Conservation (phyloP, 2,797 vertebrate species). For the Sternarchorhynchus goeldii region DNA sequence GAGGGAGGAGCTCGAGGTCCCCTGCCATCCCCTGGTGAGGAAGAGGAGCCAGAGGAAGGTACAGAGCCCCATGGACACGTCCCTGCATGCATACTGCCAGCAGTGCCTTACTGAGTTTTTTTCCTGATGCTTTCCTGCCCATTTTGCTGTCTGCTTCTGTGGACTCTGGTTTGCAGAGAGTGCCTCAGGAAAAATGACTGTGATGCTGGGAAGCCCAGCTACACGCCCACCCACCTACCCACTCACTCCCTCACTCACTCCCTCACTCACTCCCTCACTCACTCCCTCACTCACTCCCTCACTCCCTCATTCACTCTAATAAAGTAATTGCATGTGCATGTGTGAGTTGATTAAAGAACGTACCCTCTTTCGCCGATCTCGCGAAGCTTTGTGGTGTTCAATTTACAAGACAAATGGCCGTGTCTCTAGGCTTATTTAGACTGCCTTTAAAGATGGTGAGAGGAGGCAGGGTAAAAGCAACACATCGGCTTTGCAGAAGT, state of each 20-base stretch:
- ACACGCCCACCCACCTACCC: not conserved
- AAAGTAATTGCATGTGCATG: constrained; percentile 31
- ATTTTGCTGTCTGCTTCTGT: constrained; percentile 4
- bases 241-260: too few relatives aligned
- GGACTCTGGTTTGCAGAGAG: constrained; percentile 4
- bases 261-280: not conserved
- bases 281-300: constrained; percentile 1
- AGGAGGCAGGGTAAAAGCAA: constrained; percentile 12
- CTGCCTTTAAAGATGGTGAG: constrained; percentile 32
- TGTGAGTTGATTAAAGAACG: constrained; percentile 42
- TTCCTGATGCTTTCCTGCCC: not conserved
- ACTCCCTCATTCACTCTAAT: constrained; percentile 8
- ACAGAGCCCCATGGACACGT: constrained; percentile 41
- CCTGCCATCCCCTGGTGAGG: constrained; percentile 82
- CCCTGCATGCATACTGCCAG: not conserved
- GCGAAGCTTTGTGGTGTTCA: constrained; percentile 41
- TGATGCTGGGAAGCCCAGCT: not conserved
- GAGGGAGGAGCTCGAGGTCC: constrained; percentile 74
- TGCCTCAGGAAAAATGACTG: constrained; percentile 25
- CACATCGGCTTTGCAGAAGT: constrained; percentile 41
- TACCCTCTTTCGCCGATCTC: constrained; percentile 18
- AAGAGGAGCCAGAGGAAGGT: constrained; percentile 92
- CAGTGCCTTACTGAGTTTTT: constrained; percentile 26
- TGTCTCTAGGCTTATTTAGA: constrained; percentile 39
- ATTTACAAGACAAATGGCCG: constrained; percentile 39